These are phyloP conservation scores for Arnoldichthys spilopterus DNA, from an alignment of 2,797 vertebrate genomes.

Conservation along the genomic window DNA sequence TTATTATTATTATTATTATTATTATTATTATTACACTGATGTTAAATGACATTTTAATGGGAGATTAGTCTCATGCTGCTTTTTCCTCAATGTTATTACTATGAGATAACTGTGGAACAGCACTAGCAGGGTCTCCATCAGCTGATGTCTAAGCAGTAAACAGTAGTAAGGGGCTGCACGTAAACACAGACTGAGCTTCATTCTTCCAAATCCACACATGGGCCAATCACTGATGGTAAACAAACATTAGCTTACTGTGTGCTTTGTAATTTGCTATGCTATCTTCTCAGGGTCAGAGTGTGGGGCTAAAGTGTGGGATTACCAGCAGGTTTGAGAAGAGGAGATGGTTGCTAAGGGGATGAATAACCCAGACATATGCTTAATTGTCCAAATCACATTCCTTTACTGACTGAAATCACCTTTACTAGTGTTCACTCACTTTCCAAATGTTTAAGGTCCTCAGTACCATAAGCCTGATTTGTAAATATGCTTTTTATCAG, in stretches of 20 bases:
- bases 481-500: neutral
- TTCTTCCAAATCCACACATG: constrained; percentile 21
- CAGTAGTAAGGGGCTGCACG: constrained; percentile 4
- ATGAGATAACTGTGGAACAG: neutral
- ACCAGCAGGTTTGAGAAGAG: constrained; percentile 45
- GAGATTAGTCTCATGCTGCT: neutral
- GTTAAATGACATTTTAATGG: neutral
- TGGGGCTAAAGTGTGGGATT: constrained; percentile 60
- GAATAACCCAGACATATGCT: constrained; percentile 59
- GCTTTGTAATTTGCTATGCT: constrained; percentile 50
- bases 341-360: constrained; percentile 67
- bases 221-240: constrained; percentile 22
- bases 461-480: neutral
- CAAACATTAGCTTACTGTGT: constrained; percentile 55
- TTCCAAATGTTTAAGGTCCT: neutral
- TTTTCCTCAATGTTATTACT: neutral
- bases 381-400: constrained; percentile 48
- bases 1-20: too few species aligned
- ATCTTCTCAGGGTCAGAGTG: constrained; percentile 35
- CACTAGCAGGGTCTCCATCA: neutral
- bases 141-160: constrained; percentile 9
- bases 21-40: too few species aligned
- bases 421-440: neutral
- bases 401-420: neutral
- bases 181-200: constrained; percentile 29